Evolutionary conservation across 1,140 invertebrate genomes (phyloP), one percentile per base, ranked within the genome.

Genomic region (Drosophila hydei): DNA sequence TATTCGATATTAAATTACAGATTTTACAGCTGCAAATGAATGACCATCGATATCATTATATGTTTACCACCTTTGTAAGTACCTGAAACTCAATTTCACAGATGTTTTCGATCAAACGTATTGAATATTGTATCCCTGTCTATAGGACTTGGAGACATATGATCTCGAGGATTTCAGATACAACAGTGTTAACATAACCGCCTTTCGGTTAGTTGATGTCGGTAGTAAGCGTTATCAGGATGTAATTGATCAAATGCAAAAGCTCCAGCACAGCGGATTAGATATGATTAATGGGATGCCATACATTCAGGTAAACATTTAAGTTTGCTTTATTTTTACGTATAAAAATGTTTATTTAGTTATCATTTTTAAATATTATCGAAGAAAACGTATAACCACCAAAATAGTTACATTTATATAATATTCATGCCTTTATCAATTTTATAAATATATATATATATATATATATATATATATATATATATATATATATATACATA

Each of bases 81-180:
- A 30, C 1, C 38, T 5, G 16, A 19, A 43, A 25, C 51, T 8
- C 14, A 27, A n/a, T n/a, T n/a, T n/a, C n/a, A n/a, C n/a, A 7
- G 16, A 2, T 23, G 9, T n/a, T 12, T 23, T 14, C 12, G 7
- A 2, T 42, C 11, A 27, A 21, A 9, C 7, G 12, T 11, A 4
- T 12, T 0, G 9, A 19, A 42, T 40, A n/a, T 2, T 3, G 14
- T 23, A 33, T 33, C 23, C 59, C 0, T 25, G n/a, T 18, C 16
- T 2, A 9, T 25, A 58, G 91, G 97, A 98, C 92, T 94, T 97
- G 76, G 97, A 97, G 92, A 95, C 96, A n/a, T 97, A 97, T 88
- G 97, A 98, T 92, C 92, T 98, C 54, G 97, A 98, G 92, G 97
- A 98, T 90, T 98, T 98, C 92, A 96, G 96, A 85, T 98, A 98